phyloP scores from a whole-genome alignment of 2,888 invertebrate genomes.

The Sinotaia quadrata region DNA sequence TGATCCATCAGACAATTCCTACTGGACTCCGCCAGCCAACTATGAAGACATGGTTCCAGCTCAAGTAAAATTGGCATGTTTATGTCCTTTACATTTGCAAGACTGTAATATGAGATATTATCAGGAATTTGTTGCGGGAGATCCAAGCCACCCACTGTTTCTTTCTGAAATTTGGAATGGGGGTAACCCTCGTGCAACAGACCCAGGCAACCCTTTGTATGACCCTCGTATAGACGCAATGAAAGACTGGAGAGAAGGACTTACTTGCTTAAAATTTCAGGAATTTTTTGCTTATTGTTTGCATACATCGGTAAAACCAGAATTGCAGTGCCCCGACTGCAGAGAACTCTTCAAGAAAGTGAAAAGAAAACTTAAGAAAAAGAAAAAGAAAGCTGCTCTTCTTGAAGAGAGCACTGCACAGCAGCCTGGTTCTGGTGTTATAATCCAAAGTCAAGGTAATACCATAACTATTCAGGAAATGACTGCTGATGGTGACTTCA shows the following conservation, averaged over 20 bases:
- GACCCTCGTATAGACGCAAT: neutral
- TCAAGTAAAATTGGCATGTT: neutral
- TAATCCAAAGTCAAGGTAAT: too few species aligned
- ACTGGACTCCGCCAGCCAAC: slow-evolving; percentile 45
- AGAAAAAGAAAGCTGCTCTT: slow-evolving; percentile 24
- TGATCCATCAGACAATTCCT: slow-evolving; percentile 49
- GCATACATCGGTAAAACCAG: neutral
- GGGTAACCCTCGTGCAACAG: slow-evolving; percentile 17
- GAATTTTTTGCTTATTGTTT: slow-evolving; percentile 20
- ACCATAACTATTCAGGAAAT: too few species aligned
- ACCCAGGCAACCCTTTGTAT: slow-evolving; percentile 22
- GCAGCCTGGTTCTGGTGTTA: too few species aligned
- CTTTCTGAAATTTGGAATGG: slow-evolving; percentile 12
- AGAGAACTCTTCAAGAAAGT: neutral
- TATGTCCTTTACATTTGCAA: slow-evolving; percentile 11
- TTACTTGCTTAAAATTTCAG: slow-evolving; percentile 22
- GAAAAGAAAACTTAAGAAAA: slow-evolving; percentile 17
- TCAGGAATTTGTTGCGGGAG: slow-evolving; percentile 5
- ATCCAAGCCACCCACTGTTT: neutral
- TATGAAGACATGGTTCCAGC: neutral
- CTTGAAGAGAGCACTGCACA: too few species aligned
- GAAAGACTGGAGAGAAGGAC: slow-evolving; percentile 22
- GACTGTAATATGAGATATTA: slow-evolving; percentile 22
- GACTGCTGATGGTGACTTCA: too few species aligned
- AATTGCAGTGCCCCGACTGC: slow-evolving; percentile 21